These are phyloP conservation scores for Petrosia ficiformis DNA, from an alignment of 37 sponge, comb jelly and placozoan genomes.

Conservation along the genomic window DNA sequence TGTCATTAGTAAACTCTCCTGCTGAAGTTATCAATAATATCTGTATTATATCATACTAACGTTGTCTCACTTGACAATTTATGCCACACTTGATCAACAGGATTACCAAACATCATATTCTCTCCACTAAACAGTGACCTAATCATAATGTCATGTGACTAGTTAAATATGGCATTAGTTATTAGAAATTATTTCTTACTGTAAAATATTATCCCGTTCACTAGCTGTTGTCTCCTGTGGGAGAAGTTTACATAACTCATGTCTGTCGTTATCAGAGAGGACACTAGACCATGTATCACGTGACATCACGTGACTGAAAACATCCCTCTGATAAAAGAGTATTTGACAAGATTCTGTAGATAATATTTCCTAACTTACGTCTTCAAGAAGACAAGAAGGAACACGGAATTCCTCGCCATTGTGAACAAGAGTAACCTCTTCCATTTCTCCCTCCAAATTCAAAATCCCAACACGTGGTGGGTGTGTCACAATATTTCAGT, in stretches of 20 bases:
- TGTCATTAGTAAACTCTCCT: constrained; percentile 19
- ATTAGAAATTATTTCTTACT: neutral
- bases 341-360: neutral
- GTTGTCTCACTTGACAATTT: constrained; percentile 38
- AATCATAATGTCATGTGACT: neutral
- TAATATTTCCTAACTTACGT: constrained; percentile 24
- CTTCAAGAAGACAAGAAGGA: constrained; percentile 38
- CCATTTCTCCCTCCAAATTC: constrained; percentile 8
- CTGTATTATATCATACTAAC: neutral
- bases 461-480: too few species aligned
- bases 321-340: constrained; percentile 32
- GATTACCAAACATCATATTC: constrained; percentile 65
- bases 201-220: neutral
- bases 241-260: constrained; percentile 32
- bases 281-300: constrained; percentile 60
- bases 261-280: constrained; percentile 60
- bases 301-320: constrained; percentile 62
- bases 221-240: constrained; percentile 1
- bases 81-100: constrained; percentile 39
- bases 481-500: too few species aligned
- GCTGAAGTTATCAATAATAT: constrained; percentile 9
- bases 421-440: neutral
- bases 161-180: neutral
- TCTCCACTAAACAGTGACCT: constrained; percentile 48
- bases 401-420: constrained; percentile 46